Evolutionary conservation across 2,888 invertebrate genomes (phyloP), one percentile per base, ranked within the genome.

Genomic region (Tachina grossa): DNA sequence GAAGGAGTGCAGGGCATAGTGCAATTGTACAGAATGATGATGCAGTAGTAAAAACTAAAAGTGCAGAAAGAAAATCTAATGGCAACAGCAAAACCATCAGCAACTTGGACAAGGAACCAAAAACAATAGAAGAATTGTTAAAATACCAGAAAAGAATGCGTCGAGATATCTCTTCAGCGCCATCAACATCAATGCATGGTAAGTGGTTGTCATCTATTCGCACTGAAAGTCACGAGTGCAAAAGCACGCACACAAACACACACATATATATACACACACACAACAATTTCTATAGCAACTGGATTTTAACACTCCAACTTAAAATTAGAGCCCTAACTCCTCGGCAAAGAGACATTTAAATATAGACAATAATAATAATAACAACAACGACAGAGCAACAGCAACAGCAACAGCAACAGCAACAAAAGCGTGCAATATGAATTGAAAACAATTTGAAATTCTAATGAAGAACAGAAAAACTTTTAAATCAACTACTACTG

Each of bases 141-240:
- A 77, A 84, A 45, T 47, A 84, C 53, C 77, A 71, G 84, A 88
- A 83, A 68, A 85, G 92, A 66, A 83, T 88, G 65, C 91, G 91
- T 66, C 86, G 92, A 71, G 92, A 92, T 85, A 91, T 91, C 45
- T 88, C 89, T 77, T 89, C 92, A 69, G 89, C 92, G 75, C 90
- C 91, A 66, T 88, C 91, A 68, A 79, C 85, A 47, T 90, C 92
- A 69, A 91, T 92, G 91, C 92, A 92, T 83, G 91, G 92, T 89
- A 90, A 92, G 91, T 84, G 57, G 10, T 75, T 45, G 41, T 81
- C 75, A 78, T 51, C 65, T 63, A 53, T 69, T 82, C 77, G 31
- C 31, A 68, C 10, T 41, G 14, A n/a, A 51, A 75, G 22, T 75
- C 57, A 41, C n/a, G 49, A 49, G 22, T 6, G 59, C 53, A 55